Evolutionary conservation across 2,113 vertebrate species (phyloP), one percentile per base, ranked within the genome.

Genomic region (Nicator chloris): DNA sequence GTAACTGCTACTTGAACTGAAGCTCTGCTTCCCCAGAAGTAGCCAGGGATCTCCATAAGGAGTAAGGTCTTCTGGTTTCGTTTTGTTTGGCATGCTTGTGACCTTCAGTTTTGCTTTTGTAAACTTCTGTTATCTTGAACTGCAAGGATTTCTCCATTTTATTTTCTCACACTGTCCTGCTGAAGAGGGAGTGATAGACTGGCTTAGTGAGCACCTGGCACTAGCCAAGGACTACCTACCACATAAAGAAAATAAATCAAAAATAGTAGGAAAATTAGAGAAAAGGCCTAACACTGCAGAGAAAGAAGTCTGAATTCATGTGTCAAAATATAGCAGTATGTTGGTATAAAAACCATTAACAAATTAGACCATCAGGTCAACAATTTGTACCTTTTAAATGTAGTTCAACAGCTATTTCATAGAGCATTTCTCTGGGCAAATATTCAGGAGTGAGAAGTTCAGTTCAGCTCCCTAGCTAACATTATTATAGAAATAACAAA

Each of bases 1-100:
- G 35, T 10, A 49, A 28, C 18, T 63, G 26, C 18, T 49, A 7
- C 18, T 15, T 42, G 22, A 61, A 61, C 21, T 19, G n/a, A 69
- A 56, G 26, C 15, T 26, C 27, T 42, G 5, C 17, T 47, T 69
- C 26, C 30, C 39, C 31, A 26, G 22, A 54, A 54, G 17, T 15
- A 27, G 12, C 7, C 0, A 0, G 17, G 24, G 8, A 76, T 13
- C 8, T 40, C 39, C n/a, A 28, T 11, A 56, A 33, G 18, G 18
- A 76, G 8, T 23, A 69, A 69, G 22, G 76, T 27, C 6, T 47
- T 63, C 19, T 59, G 39, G 0, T 15, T 31, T 47, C 0, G 0
- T 8, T 31, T 42, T 59, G 5, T 27, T 69, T 61, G 40, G 9
- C 26, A 40, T 31, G 40, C 14, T 49, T 23, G 8, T 31, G 26